Conservation (phyloP, 2,797 vertebrate species). For the Iguana delicatissima region DNA sequence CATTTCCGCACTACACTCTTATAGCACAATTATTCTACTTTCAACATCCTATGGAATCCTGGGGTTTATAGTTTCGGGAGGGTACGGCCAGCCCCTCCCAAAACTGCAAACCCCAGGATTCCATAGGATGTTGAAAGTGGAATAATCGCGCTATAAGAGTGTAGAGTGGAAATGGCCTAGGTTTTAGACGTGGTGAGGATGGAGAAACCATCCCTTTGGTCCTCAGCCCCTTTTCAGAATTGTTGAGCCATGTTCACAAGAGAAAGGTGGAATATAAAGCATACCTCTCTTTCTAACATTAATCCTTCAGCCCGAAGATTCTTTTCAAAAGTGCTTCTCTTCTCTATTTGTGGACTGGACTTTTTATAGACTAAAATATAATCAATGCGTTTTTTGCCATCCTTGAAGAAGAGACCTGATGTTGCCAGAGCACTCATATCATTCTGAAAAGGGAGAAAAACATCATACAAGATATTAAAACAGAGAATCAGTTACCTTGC, state of each 20-base stretch:
- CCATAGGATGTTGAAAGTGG: too few species aligned
- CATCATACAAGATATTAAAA: background rate
- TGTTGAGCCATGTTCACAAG: background rate
- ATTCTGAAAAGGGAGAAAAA: conserved; percentile 70
- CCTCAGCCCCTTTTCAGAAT: too few species aligned
- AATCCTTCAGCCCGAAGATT: conserved; percentile 96
- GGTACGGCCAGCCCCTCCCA: too few species aligned
- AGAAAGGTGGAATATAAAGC: conserved; percentile 28
- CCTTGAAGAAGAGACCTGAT: conserved; percentile 93
- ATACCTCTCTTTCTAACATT: conserved; percentile 97
- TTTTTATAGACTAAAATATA: conserved; percentile 99
- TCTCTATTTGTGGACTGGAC: conserved; percentile 94
- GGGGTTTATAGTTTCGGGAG: too few species aligned
- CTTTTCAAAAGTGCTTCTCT: conserved; percentile 97
- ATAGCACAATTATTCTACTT: too few species aligned
- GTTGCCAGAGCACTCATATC: conserved; percentile 81
- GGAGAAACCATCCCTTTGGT: background rate
- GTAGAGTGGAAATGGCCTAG: too few species aligned
- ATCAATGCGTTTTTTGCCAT: conserved; percentile 96
- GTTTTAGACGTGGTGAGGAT: background rate
- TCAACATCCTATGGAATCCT: too few species aligned
- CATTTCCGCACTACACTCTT: too few species aligned
- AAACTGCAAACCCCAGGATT: too few species aligned
- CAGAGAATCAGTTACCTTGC: background rate
- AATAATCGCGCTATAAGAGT: too few species aligned